Evolutionary conservation across 2,797 vertebrate genomes (phyloP).

Genomic region (Crax fasciolata): DNA sequence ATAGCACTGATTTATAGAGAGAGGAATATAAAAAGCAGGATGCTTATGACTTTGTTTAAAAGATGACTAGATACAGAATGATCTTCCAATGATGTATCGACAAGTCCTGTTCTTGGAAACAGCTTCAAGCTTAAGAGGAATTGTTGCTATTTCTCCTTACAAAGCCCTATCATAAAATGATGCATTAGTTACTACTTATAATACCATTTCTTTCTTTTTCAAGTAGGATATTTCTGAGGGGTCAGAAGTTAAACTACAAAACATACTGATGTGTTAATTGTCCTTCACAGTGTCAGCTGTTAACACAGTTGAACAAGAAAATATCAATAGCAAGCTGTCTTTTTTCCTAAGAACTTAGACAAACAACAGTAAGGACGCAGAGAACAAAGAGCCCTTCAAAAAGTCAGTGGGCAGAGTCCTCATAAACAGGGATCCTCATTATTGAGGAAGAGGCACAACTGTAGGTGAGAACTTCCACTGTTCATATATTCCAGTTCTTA

Average conservation of each 20-base stretch:
- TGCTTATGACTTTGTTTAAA: neutral
- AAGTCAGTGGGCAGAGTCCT: neutral
- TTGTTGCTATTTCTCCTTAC: neutral
- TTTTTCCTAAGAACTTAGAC: neutral
- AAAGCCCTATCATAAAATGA: neutral
- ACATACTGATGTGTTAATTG: neutral
- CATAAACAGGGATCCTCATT: neutral
- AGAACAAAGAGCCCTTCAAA: neutral
- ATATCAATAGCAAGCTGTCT: neutral
- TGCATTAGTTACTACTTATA: neutral
- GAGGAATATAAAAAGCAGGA: neutral
- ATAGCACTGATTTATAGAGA: neutral
- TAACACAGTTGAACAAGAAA: neutral
- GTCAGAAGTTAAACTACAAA: neutral
- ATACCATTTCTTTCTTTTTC: neutral
- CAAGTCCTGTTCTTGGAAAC: neutral
- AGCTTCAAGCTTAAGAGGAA: neutral
- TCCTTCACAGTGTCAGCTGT: neutral
- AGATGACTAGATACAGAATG: neutral
- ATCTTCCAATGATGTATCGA: neutral
- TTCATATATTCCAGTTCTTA: neutral
- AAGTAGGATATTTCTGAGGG: neutral
- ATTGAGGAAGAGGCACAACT: neutral
- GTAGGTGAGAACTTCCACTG: neutral
- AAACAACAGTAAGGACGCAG: neutral